Percentiles rank a stretch among this genome's conserved stretches.
Conservation (phyloP, 2,797 vertebrate genomes). For the Nyctalus aviator region DNA sequence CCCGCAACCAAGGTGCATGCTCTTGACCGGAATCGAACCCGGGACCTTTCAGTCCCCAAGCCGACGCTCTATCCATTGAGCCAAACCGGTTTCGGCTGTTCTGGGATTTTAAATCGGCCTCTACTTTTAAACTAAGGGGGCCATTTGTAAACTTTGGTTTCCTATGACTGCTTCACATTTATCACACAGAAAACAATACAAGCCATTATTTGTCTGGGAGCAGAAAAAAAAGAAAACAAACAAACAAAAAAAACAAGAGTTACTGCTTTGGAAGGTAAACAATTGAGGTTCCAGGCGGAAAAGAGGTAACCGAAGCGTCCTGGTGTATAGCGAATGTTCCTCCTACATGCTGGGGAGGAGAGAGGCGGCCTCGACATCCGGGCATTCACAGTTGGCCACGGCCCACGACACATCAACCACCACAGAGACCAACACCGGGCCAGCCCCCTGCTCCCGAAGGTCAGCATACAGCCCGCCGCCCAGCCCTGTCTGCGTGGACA, state of each 20-base stretch:
- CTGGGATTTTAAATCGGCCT: background rate
- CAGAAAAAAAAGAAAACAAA: background rate
- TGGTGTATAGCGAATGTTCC: fast-evolving
- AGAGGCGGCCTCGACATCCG: fast-evolving
- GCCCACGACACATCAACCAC: fast-evolving
- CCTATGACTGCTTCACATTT: no score
- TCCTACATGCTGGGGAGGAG: fast-evolving
- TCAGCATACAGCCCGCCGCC: fast-evolving
- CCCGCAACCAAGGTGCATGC: no score
- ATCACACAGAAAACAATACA: background rate
- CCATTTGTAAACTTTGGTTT: background rate
- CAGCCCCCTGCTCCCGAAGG: fast-evolving
- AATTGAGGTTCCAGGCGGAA: background rate
- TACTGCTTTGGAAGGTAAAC: no score
- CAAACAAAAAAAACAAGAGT: background rate
- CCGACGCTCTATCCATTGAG: no score
- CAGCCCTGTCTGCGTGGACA: background rate
- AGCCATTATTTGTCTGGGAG: background rate
- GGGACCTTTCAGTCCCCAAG: no score
- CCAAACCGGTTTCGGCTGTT: background rate
- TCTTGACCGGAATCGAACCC: no score
- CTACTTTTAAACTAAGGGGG: background rate
- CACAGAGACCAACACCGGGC: fast-evolving
- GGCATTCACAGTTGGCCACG: fast-evolving
- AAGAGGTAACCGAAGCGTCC: fast-evolving